Percentiles rank a stretch among this genome's conserved stretches.
Evolutionary conservation across 2,888 invertebrate species (phyloP).

Genomic region (Aplocera efformata): DNA sequence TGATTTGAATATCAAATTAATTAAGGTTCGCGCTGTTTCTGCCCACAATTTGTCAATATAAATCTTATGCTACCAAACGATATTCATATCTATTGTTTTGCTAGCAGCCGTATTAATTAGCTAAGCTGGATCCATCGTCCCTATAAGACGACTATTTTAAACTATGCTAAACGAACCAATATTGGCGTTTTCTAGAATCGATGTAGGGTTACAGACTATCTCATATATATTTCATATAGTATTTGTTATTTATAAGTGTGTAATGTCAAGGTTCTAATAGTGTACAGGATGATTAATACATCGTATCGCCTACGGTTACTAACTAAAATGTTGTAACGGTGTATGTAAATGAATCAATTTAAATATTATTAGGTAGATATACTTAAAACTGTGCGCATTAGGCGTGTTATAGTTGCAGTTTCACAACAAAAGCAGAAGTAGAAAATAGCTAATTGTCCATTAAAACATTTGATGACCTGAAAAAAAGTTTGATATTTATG

Average conservation of each 20-base stretch:
- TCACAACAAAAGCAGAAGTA: conserved; percentile 6
- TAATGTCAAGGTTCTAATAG: conserved; percentile 60
- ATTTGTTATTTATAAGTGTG: conserved; percentile 20
- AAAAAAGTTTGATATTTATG: no score
- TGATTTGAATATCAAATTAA: conserved; percentile 24
- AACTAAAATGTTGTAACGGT: conserved; percentile 15
- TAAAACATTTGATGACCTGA: no score
- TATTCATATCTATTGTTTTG: conserved; percentile 10
- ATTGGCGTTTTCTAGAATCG: no score
- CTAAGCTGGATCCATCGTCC: no score
- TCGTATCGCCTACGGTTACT: conserved; percentile 22
- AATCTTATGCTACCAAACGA: conserved; percentile 25
- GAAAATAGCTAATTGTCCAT: no score
- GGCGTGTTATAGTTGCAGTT: conserved; percentile 11
- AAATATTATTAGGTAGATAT: conserved; percentile 6
- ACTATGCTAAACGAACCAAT: no score
- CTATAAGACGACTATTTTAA: no score
- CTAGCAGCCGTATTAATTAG: neutral
- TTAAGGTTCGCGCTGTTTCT: conserved; percentile 31
- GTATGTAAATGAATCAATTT: conserved; percentile 15
- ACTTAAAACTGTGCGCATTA: conserved; percentile 6
- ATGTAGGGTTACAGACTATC: no score
- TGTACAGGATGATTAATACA: conserved; percentile 13
- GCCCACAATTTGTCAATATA: conserved; percentile 42
- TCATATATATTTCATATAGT: no score